Evolutionary conservation across 1,140 invertebrate species (phyloP).

Genomic region (Venturia canescens): DNA sequence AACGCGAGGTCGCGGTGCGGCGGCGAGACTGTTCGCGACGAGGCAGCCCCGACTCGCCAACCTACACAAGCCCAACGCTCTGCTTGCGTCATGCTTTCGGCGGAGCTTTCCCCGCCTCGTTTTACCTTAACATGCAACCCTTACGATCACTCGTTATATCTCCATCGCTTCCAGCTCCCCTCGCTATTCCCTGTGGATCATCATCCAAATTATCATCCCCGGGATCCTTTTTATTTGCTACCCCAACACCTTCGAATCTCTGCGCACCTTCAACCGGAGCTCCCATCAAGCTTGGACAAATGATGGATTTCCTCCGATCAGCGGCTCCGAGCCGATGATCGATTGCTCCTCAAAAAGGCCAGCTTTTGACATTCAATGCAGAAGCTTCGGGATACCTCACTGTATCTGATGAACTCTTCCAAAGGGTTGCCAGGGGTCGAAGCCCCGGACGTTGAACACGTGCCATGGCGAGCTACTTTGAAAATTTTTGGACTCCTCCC

Average conservation of each 20-base stretch:
- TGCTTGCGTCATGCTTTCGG: slow-evolving; percentile 64
- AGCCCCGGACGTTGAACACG: too few species aligned
- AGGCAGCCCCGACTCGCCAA: slow-evolving; percentile 54
- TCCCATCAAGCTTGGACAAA: neutral
- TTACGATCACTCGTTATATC: slow-evolving; percentile 41
- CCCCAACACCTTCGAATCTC: neutral
- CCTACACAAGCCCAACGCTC: slow-evolving; percentile 52
- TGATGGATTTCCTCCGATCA: neutral
- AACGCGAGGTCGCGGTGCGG: neutral
- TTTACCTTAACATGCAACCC: slow-evolving; percentile 21
- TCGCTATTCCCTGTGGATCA: slow-evolving; percentile 44
- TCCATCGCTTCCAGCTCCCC: neutral
- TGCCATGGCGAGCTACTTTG: neutral
- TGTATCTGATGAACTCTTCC: too few species aligned
- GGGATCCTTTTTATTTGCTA: slow-evolving; percentile 2
- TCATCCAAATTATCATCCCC: slow-evolving; percentile 45
- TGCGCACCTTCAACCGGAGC: neutral
- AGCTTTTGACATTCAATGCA: neutral
- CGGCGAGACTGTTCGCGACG: slow-evolving; percentile 31
- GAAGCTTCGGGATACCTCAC: neutral
- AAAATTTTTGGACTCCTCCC: too few species aligned
- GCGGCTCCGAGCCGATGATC: neutral
- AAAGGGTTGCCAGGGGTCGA: too few species aligned
- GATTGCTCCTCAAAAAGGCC: neutral
- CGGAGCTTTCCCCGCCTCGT: slow-evolving; percentile 34